Base-by-base conservation (phyloP, 2,888 invertebrate genomes). In the Strigamia transsilvanica region DNA sequence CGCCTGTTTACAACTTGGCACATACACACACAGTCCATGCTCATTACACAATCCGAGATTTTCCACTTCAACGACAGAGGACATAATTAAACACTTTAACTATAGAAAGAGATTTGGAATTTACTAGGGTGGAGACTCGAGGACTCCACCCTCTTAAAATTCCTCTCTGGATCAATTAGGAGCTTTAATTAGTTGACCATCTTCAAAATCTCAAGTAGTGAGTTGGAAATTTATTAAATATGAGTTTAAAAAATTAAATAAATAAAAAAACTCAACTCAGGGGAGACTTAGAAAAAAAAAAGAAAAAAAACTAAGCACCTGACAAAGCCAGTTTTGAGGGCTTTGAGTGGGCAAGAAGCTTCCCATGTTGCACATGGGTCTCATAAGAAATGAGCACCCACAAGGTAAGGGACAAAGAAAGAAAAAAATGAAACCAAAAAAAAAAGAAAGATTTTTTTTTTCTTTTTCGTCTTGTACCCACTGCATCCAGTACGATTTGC, bases 1-100 rank as follows among this genome's bases (percentile, higher is more conserved):
- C 46, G 46, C 46, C 46, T 46, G 46, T 46, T 46, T 46, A 46
- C 46, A 46, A 46, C 46, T 46, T 46, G 46, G 46, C 46, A 46
- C n/a, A n/a, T n/a, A n/a, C n/a, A n/a, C n/a, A n/a, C n/a, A n/a
- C 46, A 46, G 46, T 46, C 46, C 46, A 46, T 15, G 15, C 46
- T 46, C 46, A 46, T 46, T 46, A 46, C 46, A 15, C 46, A 46
- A 46, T 46, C 46, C 46, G 46, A 46, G 46, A 15, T 46, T 46
- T 46, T 46, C 46, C 46, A 46, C 46, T 46, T 15, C 46, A 15
- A 46, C 46, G 46, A 46, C 46, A 46, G 46, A 46, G 46, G 46
- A 46, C 46, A 46, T 46, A 46, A 46, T 46, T 46, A 46, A 46
- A 46, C 46, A 46, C 46, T 46, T 46, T 13, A 46, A 46, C 46